Evolutionary conservation across 2,113 vertebrate genomes (phyloP).

Genomic region (Pelusios castaneus): DNA sequence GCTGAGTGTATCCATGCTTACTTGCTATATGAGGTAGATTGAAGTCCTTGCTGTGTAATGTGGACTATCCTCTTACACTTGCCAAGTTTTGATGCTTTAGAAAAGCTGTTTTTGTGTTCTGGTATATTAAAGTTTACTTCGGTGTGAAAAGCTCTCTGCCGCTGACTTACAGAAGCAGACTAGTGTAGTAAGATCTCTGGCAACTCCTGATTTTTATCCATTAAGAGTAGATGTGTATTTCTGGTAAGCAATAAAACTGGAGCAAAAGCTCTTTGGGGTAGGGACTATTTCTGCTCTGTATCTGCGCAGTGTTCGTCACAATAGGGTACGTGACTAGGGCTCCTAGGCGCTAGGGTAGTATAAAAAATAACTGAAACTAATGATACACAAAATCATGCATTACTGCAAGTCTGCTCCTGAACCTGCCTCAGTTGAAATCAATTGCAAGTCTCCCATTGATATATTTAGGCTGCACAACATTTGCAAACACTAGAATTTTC

Average conservation of each 20-base stretch:
- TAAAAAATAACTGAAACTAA: not conserved
- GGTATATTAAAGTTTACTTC: not conserved
- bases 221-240: not conserved
- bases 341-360: not conserved
- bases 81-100: not conserved
- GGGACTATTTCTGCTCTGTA: not conserved
- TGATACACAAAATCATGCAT: not conserved
- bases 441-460: not conserved
- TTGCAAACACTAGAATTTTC: not conserved
- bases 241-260: not conserved
- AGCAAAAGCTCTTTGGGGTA: not conserved
- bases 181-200: not conserved
- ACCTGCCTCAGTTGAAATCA: not conserved
- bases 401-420: not conserved
- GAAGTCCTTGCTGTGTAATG: not conserved
- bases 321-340: too few species aligned
- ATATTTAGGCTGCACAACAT: not conserved
- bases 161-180: not conserved
- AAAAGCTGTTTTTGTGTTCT: not conserved
- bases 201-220: not conserved
- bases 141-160: not conserved
- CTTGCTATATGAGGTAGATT: not conserved
- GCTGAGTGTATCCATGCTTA: not conserved
- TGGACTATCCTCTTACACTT: not conserved
- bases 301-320: not conserved